Base-by-base conservation (phyloP, 2,113 vertebrate genomes). In the Rafetus swinhoei region DNA sequence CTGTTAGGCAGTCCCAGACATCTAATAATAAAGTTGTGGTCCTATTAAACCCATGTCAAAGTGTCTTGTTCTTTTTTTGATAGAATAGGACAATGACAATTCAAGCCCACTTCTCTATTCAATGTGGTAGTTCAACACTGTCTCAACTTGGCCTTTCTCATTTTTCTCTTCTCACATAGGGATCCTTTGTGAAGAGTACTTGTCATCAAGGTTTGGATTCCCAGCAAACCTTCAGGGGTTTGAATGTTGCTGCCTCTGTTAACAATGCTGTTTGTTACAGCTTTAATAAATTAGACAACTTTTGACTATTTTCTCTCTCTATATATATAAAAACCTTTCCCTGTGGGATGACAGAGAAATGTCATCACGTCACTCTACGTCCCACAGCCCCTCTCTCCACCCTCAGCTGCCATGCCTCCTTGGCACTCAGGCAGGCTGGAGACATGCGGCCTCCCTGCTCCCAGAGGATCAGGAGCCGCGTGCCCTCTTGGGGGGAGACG, bases 211-310 rank as follows among this genome's bases (percentile, higher is more conserved):
- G 0, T 16, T 8, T 65, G 81, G n/a, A 82, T 39, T 80, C 90
- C 89, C 81, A 94, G 60, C 76, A 91, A 94, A 93, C 81, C 50
- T 3, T 7, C 9, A 12, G 87, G 56, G 85, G 86, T 87, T 0
- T 50, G 39, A 90, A 88, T 12, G 85, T 59, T 92, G 11, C 57
- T 1, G 25, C 1, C 76, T 83, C 88, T 55, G 84, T 79, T 79
- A 79, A 90, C 82, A 91, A 82, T 12, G 35, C 83, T 56, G 84
- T 56, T 53, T 77, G 29, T 56, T 56, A 60, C 65, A 65, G 88
- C 90, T 80, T 65, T 9, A 92, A 59, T 59, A 96, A 91, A 97
- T 86, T 1, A 80, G 90, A 72, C 59, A 95, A 81, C 94, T 93
- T 93, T 93, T 93, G 94, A 93, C 95, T 90, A 74, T 0, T 93